Evolutionary conservation across 2,888 invertebrate species (phyloP).

Genomic region (Microplitis manilae): DNA sequence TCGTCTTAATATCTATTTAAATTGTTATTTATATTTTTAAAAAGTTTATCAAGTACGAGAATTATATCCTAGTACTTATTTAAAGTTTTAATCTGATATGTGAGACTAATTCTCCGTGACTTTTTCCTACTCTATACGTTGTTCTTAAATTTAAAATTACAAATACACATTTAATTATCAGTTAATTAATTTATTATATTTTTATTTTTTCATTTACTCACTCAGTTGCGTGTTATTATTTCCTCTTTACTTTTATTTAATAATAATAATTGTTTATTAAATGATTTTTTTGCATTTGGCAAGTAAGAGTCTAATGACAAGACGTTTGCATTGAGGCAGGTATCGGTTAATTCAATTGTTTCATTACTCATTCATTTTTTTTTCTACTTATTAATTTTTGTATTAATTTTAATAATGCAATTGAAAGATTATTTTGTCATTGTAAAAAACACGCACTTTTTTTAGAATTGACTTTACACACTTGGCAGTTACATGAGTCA

Average conservation of each 20-base stretch:
- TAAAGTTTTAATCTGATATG: conserved; percentile 58
- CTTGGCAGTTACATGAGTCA: conserved; percentile 4
- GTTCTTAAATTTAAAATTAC: conserved; percentile 54
- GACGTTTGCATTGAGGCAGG: conserved; percentile 59
- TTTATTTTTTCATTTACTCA: conserved; percentile 14
- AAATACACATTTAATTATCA: conserved; percentile 26
- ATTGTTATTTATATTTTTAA: background rate
- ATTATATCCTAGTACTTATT: conserved; percentile 41
- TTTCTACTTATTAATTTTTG: background rate
- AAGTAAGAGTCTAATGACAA: conserved; percentile 49
- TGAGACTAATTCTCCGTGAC: conserved; percentile 60
- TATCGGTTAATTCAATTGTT: conserved; percentile 48
- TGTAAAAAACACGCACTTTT: background rate
- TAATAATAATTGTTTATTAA: conserved; percentile 13
- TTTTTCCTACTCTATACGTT: conserved; percentile 58
- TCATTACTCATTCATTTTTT: conserved; percentile 2
- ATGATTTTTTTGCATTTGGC: conserved; percentile 54
- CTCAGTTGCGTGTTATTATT: conserved; percentile 5
- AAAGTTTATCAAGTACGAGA: background rate
- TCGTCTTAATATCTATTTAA: background rate
- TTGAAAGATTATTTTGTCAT: background rate
- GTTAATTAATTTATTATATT: conserved; percentile 14
- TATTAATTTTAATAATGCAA: background rate
- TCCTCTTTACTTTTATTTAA: background rate
- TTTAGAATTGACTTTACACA: conserved; percentile 17